Percentiles rank a stretch among this genome's conserved stretches.
These are phyloP conservation scores for Gastrophysa polygoni DNA, from an alignment of 2,888 invertebrate genomes.

Conservation along the genomic window DNA sequence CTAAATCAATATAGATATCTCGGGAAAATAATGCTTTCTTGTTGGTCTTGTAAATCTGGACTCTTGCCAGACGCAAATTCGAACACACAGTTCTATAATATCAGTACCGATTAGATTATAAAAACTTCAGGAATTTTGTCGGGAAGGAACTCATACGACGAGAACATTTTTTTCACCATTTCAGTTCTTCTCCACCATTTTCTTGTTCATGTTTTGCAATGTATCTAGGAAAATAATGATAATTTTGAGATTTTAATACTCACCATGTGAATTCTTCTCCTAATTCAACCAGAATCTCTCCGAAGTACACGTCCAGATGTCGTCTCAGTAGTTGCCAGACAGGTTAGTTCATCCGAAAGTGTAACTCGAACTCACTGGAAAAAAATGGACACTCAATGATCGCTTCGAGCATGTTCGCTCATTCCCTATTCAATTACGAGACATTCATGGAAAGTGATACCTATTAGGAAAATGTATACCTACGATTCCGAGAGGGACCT, in stretches of 20 bases:
- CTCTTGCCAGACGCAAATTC: background rate
- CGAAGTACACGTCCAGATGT: background rate
- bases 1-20: background rate
- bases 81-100: background rate
- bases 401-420: constrained; percentile 29
- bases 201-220: too few species aligned
- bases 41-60: background rate
- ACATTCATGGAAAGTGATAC: constrained; percentile 34
- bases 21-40: background rate
- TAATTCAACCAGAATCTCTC: background rate
- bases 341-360: background rate
- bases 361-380: constrained; percentile 6
- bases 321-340: background rate
- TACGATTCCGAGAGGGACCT: constrained; percentile 20
- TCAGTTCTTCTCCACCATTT: too few species aligned
- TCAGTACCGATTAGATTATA: background rate
- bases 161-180: background rate
- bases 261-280: too few species aligned
- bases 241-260: too few species aligned
- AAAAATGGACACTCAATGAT: constrained; percentile 26
- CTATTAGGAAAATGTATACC: constrained; percentile 29
- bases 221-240: too few species aligned
- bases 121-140: background rate
- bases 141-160: background rate
- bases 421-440: constrained; percentile 32